phyloP scores from a whole-genome alignment of 2,888 invertebrate species.

The Desoria tigrina region DNA sequence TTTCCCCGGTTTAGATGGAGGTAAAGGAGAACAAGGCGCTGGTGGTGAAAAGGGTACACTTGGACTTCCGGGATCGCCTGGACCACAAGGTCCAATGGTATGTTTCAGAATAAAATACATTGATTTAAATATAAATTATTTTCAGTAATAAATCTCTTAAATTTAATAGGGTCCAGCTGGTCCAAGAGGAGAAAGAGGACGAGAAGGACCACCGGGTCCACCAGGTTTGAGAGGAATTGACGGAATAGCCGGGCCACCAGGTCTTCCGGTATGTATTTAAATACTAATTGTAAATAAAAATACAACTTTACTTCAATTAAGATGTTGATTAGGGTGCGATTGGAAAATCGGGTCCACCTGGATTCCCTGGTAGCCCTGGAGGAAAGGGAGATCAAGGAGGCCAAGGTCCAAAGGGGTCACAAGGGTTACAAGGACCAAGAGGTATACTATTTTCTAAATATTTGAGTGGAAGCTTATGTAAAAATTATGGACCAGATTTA shows the following conservation, averaged over 20 bases:
- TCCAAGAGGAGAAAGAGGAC: conserved; percentile 77
- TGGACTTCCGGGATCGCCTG: conserved; percentile 64
- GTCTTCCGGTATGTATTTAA: conserved; percentile 67
- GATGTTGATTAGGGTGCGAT: conserved; percentile 67
- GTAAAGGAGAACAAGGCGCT: conserved; percentile 77
- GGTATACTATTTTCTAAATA: too few relatives aligned
- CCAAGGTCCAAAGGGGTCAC: conserved; percentile 75
- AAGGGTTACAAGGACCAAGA: conserved; percentile 76
- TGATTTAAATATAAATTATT: not conserved
- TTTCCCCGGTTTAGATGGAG: conserved; percentile 74
- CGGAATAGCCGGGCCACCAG: conserved; percentile 76
- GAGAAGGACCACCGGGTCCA: conserved; percentile 75
- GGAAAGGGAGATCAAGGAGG: conserved; percentile 77
- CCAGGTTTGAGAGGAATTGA: conserved; percentile 77
- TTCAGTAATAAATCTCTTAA: not conserved
- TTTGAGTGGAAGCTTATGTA: not conserved
- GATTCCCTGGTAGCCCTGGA: conserved; percentile 80
- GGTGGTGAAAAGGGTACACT: conserved; percentile 73
- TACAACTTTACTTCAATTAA: too few relatives aligned
- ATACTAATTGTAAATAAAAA: too few relatives aligned
- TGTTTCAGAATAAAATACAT: too few relatives aligned
- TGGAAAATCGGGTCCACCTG: conserved; percentile 81
- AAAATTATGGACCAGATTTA: not conserved
- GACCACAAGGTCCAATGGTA: conserved; percentile 70
- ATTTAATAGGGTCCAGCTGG: conserved; percentile 71